Conservation (phyloP, 2,113 vertebrate species). For the Dicrurus megarhynchus region DNA sequence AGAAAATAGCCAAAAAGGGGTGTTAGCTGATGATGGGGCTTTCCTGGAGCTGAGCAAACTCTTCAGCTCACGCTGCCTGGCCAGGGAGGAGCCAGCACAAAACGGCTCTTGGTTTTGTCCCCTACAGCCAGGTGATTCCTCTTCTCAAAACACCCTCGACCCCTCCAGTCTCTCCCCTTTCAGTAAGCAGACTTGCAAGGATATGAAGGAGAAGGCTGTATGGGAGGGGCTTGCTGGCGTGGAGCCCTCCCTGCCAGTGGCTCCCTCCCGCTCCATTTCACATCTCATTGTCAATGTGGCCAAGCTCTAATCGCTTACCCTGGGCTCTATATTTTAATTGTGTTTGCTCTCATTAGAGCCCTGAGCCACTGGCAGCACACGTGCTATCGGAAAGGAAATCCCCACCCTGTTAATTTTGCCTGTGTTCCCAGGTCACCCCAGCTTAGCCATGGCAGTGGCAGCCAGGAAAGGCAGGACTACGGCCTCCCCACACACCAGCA, state of each 20-base stretch:
- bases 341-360: slow-evolving; percentile 7
- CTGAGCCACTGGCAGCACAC: background rate
- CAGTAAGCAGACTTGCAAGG: background rate
- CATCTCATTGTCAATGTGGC: background rate
- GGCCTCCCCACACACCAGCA: background rate
- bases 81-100: background rate
- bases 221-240: accelerated
- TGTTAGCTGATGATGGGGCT: background rate
- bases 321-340: background rate
- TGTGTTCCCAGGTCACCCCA: background rate
- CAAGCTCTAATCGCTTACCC: background rate
- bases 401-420: background rate
- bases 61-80: background rate
- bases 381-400: background rate
- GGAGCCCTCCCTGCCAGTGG: background rate
- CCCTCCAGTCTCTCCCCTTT: accelerated
- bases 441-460: background rate
- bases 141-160: background rate
- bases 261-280: background rate
- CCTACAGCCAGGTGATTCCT: background rate
- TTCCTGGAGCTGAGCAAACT: background rate
- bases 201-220: background rate
- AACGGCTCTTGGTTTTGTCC: background rate
- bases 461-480: background rate
- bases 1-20: background rate